phyloP scores from a whole-genome alignment of 2,888 invertebrate species.

The Stegana nigrithorax region DNA sequence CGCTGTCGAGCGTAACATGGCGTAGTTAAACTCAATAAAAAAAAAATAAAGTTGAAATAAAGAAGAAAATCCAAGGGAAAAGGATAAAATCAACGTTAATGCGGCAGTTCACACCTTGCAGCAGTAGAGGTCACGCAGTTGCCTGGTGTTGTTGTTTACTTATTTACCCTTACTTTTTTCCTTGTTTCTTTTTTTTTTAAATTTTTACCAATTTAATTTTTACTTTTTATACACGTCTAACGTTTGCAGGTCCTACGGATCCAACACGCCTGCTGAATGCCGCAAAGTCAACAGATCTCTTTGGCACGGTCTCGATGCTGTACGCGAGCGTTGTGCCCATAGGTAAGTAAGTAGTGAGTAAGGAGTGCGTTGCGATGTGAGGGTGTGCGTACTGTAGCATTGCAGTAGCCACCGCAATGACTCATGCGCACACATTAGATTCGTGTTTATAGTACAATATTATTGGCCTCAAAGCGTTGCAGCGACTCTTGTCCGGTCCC shows the following conservation, averaged over 20 bases:
- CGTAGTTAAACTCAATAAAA: neutral
- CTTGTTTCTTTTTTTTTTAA: constrained; percentile 25
- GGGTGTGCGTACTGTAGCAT: neutral
- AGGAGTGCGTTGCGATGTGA: no score
- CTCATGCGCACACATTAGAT: constrained; percentile 35
- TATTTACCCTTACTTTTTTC: constrained; percentile 21
- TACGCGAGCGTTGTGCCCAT: constrained; percentile 66
- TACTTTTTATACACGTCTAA: no score
- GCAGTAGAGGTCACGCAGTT: neutral
- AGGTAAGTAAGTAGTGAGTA: constrained; percentile 65
- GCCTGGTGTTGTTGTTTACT: constrained; percentile 31
- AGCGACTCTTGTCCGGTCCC: no score
- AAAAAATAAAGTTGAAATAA: neutral
- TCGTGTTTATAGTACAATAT: constrained; percentile 10
- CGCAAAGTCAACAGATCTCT: constrained; percentile 67
- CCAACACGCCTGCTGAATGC: constrained; percentile 65
- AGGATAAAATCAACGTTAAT: neutral
- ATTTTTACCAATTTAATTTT: constrained; percentile 2
- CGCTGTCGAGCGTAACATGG: no score
- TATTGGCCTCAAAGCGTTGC: no score
- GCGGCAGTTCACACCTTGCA: constrained; percentile 37
- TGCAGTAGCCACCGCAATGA: constrained; percentile 9
- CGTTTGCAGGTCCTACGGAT: constrained; percentile 63
- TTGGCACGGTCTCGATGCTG: constrained; percentile 66
- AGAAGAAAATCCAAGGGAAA: neutral